Conservation (phyloP, 2,888 invertebrate species). For the Leptarthrus brevirostris region DNA sequence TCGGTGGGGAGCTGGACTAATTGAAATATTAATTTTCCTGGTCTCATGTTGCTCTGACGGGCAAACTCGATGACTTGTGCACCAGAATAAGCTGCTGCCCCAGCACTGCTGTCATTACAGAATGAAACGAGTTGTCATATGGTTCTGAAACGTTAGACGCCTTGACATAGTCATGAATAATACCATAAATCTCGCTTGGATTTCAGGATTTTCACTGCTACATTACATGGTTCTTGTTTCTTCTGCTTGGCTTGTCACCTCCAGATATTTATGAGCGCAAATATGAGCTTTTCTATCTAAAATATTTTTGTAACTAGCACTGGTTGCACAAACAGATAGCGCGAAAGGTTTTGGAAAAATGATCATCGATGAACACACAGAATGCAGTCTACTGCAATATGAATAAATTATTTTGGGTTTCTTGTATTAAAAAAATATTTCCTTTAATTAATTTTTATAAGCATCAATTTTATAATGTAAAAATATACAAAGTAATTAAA, state of each 20-base stretch:
- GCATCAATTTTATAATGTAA: no score
- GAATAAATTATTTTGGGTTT: no score
- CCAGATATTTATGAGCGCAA: constrained; percentile 41
- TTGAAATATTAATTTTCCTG: constrained; percentile 44
- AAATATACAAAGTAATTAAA: no score
- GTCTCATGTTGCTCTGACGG: constrained; percentile 40
- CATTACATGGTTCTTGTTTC: constrained; percentile 40
- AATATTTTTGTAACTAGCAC: background rate
- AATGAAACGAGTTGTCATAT: constrained; percentile 34
- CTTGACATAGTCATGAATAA: constrained; percentile 47
- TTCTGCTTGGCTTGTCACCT: constrained; percentile 5
- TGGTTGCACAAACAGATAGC: no score
- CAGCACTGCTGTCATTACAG: constrained; percentile 21
- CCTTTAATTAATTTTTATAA: no score
- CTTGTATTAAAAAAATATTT: no score
- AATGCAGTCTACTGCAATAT: no score
- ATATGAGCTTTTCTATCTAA: constrained; percentile 20
- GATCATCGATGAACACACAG: no score
- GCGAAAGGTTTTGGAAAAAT: no score
- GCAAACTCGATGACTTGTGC: background rate
- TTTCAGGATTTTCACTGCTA: constrained; percentile 44
- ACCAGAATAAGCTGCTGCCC: background rate
- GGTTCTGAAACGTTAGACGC: constrained; percentile 42
- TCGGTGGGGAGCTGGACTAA: constrained; percentile 3
- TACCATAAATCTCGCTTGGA: constrained; percentile 45